Base-by-base conservation (phyloP, 2,113 vertebrate genomes). In the Poicephalus meyeri region DNA sequence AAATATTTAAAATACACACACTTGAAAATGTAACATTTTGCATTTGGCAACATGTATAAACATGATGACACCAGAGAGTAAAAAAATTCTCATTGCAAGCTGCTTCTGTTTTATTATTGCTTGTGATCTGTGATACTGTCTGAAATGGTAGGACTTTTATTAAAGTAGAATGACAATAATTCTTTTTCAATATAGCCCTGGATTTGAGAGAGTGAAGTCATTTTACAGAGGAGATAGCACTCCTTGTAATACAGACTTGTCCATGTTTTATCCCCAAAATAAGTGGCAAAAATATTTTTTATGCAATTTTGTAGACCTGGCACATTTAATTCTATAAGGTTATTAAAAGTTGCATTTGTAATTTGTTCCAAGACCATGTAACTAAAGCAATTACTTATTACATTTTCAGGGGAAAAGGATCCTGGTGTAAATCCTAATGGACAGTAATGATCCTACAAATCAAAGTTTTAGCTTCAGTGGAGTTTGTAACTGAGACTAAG, bases 391-490 rank as follows among this genome's bases (percentile, higher is more conserved):
- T 35, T 68, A 76, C 47, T 58, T 86, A 56, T 6, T 63, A 70
- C 13, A 55, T 73, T 50, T 90, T 49, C 16, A 52, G 71, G 71
- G 29, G 86, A 74, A 89, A 50, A 60, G 31, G 5, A 8, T 60
- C 16, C 25, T 68, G 16, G 60, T 65, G 23, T 58, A 95, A 80
- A 85, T 56, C 25, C 18, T 82, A 68, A 69, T 13, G 35, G 60
- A 88, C 16, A 83, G 49, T 83, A 83, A 81, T 53, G 7, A 82
- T 41, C 52, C 79, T 95, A 85, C 87, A 93, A 91, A 71, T 90
- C 83, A 81, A 96, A 95, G 65, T 89, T 92, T 87, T 74, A 80
- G 56, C 74, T 92, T 85, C 73, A 46, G 56, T 53, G 69, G 89
- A 88, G 93, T 97, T 94, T 95, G 28, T 68, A 96, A 41, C 49